A percentile compares a stretch with the other conserved stretches of the same genome.
These are phyloP conservation scores for Syrphus vitripennis DNA, from an alignment of 2,888 invertebrate species.

Conservation along the genomic window DNA sequence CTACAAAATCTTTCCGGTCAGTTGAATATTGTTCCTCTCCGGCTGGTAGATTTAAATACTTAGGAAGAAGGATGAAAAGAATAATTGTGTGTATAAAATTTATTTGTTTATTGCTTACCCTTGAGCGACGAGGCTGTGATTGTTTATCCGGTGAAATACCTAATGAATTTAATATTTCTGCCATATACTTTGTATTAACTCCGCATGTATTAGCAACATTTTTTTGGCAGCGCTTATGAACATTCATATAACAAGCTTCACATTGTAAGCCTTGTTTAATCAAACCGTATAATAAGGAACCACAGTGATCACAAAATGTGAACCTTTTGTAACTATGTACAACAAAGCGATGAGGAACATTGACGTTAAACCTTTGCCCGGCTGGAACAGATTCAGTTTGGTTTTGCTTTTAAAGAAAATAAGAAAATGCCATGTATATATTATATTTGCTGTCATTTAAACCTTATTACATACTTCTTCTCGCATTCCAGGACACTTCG, in stretches of 20 bases:
- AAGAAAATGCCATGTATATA: background rate
- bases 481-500: conserved; percentile 99
- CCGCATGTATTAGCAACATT: conserved; percentile 99
- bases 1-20: conserved; percentile 78
- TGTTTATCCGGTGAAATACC: conserved; percentile 95
- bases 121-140: conserved; percentile 85
- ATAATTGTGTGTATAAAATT: background rate
- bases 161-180: conserved; percentile 94
- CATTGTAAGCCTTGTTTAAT: conserved; percentile 98
- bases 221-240: conserved; percentile 99
- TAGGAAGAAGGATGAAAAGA: conserved; percentile 32
- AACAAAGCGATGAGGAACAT: conserved; percentile 97
- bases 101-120: conserved; percentile 80
- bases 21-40: conserved; percentile 82
- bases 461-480: conserved; percentile 85
- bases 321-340: conserved; percentile 98
- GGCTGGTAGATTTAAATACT: conserved; percentile 80
- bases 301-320: conserved; percentile 99
- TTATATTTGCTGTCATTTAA: background rate
- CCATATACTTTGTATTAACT: conserved; percentile 98
- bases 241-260: conserved; percentile 97
- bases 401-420: conserved; percentile 78
- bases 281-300: conserved; percentile 97
- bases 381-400: conserved; percentile 84
- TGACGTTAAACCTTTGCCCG: conserved; percentile 96